Base-by-base conservation (phyloP, 2,113 vertebrate species). In the Cacatua alba region DNA sequence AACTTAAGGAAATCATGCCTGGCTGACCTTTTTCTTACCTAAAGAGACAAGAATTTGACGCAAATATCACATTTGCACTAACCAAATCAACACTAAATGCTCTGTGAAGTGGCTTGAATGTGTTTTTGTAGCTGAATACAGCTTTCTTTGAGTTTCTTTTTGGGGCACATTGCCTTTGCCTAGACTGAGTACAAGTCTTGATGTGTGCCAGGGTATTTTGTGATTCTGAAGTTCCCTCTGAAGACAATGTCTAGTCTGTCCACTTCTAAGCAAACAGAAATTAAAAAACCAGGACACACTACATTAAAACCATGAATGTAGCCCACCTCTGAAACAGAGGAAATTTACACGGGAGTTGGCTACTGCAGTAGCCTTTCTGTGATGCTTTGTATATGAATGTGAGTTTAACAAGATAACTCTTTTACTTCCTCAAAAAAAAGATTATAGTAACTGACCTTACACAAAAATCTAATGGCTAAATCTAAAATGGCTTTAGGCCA, bases 81-180 rank as follows among this genome's bases (percentile, higher is more conserved):
- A 87, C 62, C 67, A 95, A 86, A 94, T 94, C 91, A 96, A 96
- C 91, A 92, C 91, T 96, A 84, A 95, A 95, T 17, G 23, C 90
- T 92, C 93, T 95, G 63, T 96, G 94, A 93, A 95, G 74, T 94
- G 68, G 91, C 92, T 87, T 95, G 72, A 96, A 82, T 92, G 67
- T 82, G 67, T 1, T 86, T 95, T 90, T 96, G 87, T 92, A 92
- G 70, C 59, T 94, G 87, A 95, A 95, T 95, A 72, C 92, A 97
- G 82, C 80, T 94, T 96, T 93, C 79, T 94, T 95, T 91, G 74
- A 94, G 44, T 70, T 91, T 84, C 59, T 88, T 82, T 92, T 67
- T 9, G 51, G 75, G 72, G 26, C 23, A 81, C 41, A 10, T 76
- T 95, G 88, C 81, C 33, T 12, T 94, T 94, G 92, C 90, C 79